Base-by-base conservation (phyloP, 2,888 invertebrate species). In the Onthophagus sagittarius region DNA sequence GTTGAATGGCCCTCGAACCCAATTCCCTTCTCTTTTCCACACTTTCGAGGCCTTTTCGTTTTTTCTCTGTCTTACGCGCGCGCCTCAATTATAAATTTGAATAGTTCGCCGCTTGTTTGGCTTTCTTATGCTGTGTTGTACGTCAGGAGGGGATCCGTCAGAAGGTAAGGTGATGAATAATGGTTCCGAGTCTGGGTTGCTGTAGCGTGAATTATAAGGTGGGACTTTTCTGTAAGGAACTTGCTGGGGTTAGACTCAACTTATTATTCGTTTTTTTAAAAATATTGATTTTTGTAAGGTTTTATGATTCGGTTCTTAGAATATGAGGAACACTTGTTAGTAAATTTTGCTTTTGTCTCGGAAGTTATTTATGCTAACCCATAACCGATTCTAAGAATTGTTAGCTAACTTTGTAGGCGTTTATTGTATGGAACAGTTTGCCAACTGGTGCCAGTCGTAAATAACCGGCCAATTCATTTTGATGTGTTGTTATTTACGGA, bases 21-120 rank as follows among this genome's bases (percentile, higher is more conserved):
- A 15, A 64, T 23, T 15, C 23, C 64, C 64, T 64, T 15, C 67
- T 67, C 63, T 7, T 63, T 67, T 32, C 6, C 11, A 53, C 11
- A 11, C 11, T 11, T 53, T 53, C 39, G 39, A 9, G 9, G 9
- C 5, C 11, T 53, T 53, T 53, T 53, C 39, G 39, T 11, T 11
- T 53, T 53, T 53, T 53, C 11, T 53, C 39, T 53, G 11, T 67
- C 69, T 65, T 13, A 32, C 72, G 32, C 67, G 15, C 64, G 13
- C 53, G 65, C 71, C 53, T 71, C 73, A 73, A 71, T 73, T 73
- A 73, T 73, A 70, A 73, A 53, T 73, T 71, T 62, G 71, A 73
- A 71, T 65, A 71, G 71, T 63, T 62, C 73, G 23, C 67, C 31
- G 23, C 67, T 67, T 70, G 70, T 73, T 73, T 73, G 73, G 65